Evolutionary conservation across 2,113 vertebrate genomes (phyloP), one percentile per base, ranked within the genome.

Genomic region (Sylvietta virens): DNA sequence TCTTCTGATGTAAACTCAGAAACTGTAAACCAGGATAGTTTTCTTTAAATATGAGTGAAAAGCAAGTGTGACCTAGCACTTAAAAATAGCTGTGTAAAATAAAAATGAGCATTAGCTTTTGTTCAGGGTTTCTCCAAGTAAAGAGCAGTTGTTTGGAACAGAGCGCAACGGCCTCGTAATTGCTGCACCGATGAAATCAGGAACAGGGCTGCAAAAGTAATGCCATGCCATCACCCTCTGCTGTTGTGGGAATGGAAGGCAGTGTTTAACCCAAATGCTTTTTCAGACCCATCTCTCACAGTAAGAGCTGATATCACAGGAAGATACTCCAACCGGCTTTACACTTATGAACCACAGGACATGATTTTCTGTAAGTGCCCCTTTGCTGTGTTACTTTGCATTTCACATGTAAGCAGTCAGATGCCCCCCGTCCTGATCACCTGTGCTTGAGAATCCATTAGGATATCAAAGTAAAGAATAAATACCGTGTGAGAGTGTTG

Each of bases 251-350:
- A 81, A 61, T 18, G 33, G 47, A 61, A 66, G 53, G 62, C 53
- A 50, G 19, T 28, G 13, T 45, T 73, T 83, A 85, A 83, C 51
- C 61, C 1, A 2, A 20, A 93, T 84, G 14, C 70, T 90, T 93
- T 94, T 97, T 88, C 98, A 99, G 99, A 99, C 86, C 99, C 99
- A 19, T 97, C 99, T 44, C 98, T 99, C 98, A 99, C 98, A 1
- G 99, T 99, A 51, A 98, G 99, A 92, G 98, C 99, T 51, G 99
- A 99, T 88, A 96, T 99, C 96, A 98, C 95, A 8, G 98, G 99
- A 67, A 98, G 97, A 94, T 99, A 99, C 17, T 93, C 97, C 37
- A 99, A 99, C 93, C 98, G 98, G 80, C 81, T 99, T 70, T 99
- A 99, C 18, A 98, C 99, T 15, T 99, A 99, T 0, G 99, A 99